A percentile compares a stretch with the other conserved stretches of the same genome.
phyloP scores from a whole-genome alignment of 2,797 vertebrate genomes.

The Pachyuromys duprasi region DNA sequence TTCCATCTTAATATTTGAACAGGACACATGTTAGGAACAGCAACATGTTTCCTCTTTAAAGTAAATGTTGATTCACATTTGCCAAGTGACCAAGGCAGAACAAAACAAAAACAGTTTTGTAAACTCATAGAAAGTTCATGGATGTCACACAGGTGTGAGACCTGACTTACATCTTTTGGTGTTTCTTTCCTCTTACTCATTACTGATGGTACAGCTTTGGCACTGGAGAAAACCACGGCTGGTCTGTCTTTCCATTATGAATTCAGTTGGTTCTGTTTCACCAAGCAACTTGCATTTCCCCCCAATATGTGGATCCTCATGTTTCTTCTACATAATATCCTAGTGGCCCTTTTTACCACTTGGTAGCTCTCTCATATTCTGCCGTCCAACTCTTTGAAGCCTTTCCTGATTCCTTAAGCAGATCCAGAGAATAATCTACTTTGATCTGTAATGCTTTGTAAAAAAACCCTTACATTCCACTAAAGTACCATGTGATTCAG shows the following conservation, averaged over 20 bases:
- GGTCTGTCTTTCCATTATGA: background rate
- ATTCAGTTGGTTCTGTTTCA: no score
- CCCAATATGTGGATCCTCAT: background rate
- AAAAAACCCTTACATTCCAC: background rate
- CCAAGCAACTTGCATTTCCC: background rate
- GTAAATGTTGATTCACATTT: background rate
- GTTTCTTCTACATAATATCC: background rate
- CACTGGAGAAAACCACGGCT: accelerated
- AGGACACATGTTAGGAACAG: background rate
- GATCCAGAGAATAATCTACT: background rate
- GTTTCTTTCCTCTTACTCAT: background rate
- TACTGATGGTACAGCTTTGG: background rate
- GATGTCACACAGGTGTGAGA: background rate
- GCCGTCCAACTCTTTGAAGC: background rate
- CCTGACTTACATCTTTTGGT: background rate
- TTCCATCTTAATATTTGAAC: background rate
- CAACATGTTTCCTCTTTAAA: background rate
- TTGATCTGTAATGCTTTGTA: slow-evolving; percentile 43
- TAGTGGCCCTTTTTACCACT: background rate
- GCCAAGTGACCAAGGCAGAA: background rate
- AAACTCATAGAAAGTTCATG: background rate
- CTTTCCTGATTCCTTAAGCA: background rate
- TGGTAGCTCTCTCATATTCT: background rate
- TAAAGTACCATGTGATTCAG: slow-evolving; percentile 12
- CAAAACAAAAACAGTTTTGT: background rate